Base-by-base conservation (phyloP, 2,888 invertebrate genomes). In the Argynnis bischoffii region DNA sequence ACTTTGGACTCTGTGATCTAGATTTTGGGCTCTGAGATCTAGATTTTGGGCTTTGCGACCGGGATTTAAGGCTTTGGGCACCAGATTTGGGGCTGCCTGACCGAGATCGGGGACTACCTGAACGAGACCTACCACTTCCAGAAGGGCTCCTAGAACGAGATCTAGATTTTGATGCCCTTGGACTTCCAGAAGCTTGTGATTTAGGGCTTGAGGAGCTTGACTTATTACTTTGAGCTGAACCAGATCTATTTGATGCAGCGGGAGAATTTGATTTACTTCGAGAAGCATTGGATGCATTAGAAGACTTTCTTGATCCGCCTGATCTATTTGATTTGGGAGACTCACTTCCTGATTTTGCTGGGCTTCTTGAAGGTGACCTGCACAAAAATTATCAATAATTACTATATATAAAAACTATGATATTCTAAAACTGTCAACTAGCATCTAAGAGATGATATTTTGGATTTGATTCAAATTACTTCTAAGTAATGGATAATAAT, bases 241-340 rank as follows among this genome's bases (percentile, higher is more conserved):
- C 89, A 4, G 93, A 90, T 78, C 87, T 81, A 57, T 89, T 86
- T 0, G 90, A 90, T 35, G 76, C 84, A 11, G 80, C 89, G 13
- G 90, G 92, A 1, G 92, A 91, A 71, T 91, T 90, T 0, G 93
- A 93, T 74, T 90, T 90, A 79, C 91, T 90, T 11, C 88, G 81
- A 15, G 91, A 90, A 46, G 74, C 87, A 79, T 79, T 84, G 41
- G 87, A 87, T 48, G 81, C 85, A 76, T 85, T 86, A 18, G 92
- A 91, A 1, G 90, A 89, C 74, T 84, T 87, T 63, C 82, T 84
- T 4, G 92, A 88, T 5, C 77, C 81, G 6, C 74, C 81, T 0
- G 91, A 88, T 3, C 74, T 82, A 56, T 86, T 86, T 0, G 92
- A 92, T 73, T 89, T 89, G 3, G 89, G 90, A 68, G 93, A 93